Evolutionary conservation across 2,113 vertebrate genomes (phyloP), one percentile per base, ranked within the genome.

Genomic region (Lichenostomus cassidix): DNA sequence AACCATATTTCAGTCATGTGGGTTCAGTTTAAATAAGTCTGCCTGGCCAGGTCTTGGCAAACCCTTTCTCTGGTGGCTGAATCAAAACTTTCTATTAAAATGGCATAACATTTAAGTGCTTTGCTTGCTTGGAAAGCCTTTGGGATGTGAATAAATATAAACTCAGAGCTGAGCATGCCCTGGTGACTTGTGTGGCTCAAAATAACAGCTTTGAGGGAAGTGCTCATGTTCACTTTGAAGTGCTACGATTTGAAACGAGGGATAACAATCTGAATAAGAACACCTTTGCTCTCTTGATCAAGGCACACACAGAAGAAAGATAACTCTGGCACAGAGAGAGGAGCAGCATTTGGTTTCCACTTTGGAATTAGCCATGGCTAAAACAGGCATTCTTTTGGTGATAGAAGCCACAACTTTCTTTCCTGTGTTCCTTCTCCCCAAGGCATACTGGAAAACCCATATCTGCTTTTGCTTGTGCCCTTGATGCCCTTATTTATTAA

Each of bases 101-200:
- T 5, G 64, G 4, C 12, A 19, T 49, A 71, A 74, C 9, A 2
- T 33, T 87, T 56, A 65, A 71, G 14, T 15, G 50, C 28, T 60
- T 64, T 49, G 23, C 29, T 78, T 71, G 15, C 52, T 25, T 87
- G 33, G 10, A 82, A 78, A 75, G 9, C n/a, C 53, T 79, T 87
- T 75, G 58, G 49, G 46, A 92, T 71, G 12, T 56, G 75, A 95
- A 91, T 75, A 82, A 83, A 89, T 59, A 74, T 17, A 84, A 81
- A 75, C 24, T 58, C 53, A 39, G 23, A 59, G 10, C 33, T 55
- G 29, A 92, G 25, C 37, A 52, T 67, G 44, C 41, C 19, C 52
- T 81, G 82, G 42, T 75, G 56, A 47, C 64, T 86, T 44, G 33
- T 75, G 35, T 5, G 81, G 2, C 64, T 90, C 84, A 76, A 92